These are phyloP conservation scores for Engraulis encrasicolus DNA, from an alignment of 2,113 vertebrate genomes.

Conservation along the genomic window DNA sequence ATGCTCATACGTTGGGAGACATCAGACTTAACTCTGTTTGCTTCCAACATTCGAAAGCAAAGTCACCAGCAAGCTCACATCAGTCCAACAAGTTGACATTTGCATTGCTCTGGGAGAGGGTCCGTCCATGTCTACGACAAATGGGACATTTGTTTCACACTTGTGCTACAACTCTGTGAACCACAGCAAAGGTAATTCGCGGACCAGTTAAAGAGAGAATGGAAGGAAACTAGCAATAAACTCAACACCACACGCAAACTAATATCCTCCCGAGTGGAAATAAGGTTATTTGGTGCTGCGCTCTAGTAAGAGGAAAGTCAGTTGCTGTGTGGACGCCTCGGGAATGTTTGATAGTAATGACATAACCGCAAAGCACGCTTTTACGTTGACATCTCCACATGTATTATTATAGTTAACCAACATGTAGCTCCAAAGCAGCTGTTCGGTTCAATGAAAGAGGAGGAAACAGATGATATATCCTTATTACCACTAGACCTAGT, in stretches of 20 bases:
- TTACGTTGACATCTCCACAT: no score
- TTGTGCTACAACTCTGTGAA: slow-evolving; percentile 49
- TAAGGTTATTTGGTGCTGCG: background rate
- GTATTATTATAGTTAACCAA: background rate
- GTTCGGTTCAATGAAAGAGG: background rate
- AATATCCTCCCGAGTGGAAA: background rate
- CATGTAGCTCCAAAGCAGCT: background rate
- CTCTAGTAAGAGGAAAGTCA: background rate
- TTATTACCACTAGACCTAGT: no score
- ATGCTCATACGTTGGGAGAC: no score
- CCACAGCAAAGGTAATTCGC: slow-evolving; percentile 57
- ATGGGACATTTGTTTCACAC: slow-evolving; percentile 58
- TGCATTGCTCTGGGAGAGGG: background rate
- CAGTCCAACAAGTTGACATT: background rate
- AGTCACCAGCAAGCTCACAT: slow-evolving; percentile 34
- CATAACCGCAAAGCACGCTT: no score
- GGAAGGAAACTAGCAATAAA: slow-evolving; percentile 23
- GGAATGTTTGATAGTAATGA: no score
- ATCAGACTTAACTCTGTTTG: no score
- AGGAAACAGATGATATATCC: no score
- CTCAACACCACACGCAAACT: slow-evolving; percentile 17
- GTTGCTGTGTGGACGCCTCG: no score
- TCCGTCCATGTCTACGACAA: slow-evolving; percentile 45
- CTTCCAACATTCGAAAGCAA: background rate
- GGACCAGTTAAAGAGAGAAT: background rate